Conservation (phyloP, 35 echinoderm and acorn worm species). For the Lytechinus pictus region DNA sequence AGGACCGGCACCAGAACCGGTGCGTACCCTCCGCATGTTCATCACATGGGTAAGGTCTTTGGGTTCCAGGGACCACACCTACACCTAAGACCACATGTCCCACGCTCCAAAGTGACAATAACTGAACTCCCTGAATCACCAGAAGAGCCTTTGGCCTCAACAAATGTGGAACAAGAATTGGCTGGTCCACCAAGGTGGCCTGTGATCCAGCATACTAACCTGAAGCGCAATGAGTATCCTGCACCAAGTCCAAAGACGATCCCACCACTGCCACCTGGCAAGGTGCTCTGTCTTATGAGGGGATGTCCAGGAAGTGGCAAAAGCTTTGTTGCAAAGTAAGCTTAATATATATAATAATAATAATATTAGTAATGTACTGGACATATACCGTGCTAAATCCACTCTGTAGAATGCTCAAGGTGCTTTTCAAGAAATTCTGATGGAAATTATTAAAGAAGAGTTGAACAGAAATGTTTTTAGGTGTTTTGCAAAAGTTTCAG, state of each 20-base stretch:
- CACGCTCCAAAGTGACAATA: not conserved
- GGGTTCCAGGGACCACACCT: not conserved
- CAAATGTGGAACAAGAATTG: not conserved
- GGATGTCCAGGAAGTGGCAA: constrained; percentile 93
- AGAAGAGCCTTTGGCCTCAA: not conserved
- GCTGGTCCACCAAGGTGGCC: not conserved
- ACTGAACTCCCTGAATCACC: not conserved
- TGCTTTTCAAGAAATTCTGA: not conserved
- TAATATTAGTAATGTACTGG: not conserved
- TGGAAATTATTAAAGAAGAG: not conserved
- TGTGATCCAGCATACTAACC: not conserved
- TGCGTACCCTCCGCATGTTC: not conserved
- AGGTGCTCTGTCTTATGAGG: constrained; percentile 93
- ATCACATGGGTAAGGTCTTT: not conserved
- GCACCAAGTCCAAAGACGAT: not conserved
- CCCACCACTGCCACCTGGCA: constrained; percentile 68
- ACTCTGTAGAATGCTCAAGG: not conserved
- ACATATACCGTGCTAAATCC: not conserved
- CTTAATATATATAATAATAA: not conserved
- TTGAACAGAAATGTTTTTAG: no score
- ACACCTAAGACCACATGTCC: not conserved
- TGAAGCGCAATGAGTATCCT: not conserved
- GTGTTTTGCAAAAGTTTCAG: no score
- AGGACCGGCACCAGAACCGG: not conserved
- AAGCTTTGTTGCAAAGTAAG: constrained; percentile 87